Evolutionary conservation across 2,888 invertebrate species (phyloP), one percentile per base, ranked within the genome.

Genomic region (Tortrix viridana): DNA sequence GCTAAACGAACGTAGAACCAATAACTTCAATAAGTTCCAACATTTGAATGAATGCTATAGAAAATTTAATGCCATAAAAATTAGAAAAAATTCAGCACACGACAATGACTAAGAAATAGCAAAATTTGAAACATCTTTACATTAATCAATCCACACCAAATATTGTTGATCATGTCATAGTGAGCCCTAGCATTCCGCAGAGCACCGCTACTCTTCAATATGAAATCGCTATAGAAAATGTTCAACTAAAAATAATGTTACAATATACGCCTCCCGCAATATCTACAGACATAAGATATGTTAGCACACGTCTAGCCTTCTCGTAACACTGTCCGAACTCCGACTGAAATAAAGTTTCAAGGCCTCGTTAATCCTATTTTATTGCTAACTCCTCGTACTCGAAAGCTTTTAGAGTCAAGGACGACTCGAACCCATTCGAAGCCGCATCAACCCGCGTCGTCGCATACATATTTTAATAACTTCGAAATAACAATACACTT

Each of bases 141-240:
- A 74, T 71, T 69, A 71, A 73, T 72, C 73, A 72, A 71, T 73
- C 70, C 70, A 67, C 64, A 71, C 71, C 71, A 71, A 73, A 74
- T 73, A 73, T 70, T 69, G 67, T 70, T 71, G 70, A 71, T 54
- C 47, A 65, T 60, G 61, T 65, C 55, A 69, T 63, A 67, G 65
- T 66, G 75, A 77, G 74, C 81, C 79, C 77, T 69, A 85, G 88
- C 88, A 89, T 88, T 89, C 79, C 88, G 85, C 72, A 77, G 75
- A 86, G 79, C 86, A 81, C 32, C 22, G 72, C 66, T 71, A 79
- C 84, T 85, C 77, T 76, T 81, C 80, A 84, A 81, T 87, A 86
- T 83, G 86, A 87, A 88, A 88, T 86, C 80, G 84, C 86, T 88
- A 86, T 87, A 86, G 83, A 87, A 88, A 89, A 86, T 80, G 86